Base-by-base conservation (phyloP, 1,140 invertebrate genomes). In the Psilanteris sp. region DNA sequence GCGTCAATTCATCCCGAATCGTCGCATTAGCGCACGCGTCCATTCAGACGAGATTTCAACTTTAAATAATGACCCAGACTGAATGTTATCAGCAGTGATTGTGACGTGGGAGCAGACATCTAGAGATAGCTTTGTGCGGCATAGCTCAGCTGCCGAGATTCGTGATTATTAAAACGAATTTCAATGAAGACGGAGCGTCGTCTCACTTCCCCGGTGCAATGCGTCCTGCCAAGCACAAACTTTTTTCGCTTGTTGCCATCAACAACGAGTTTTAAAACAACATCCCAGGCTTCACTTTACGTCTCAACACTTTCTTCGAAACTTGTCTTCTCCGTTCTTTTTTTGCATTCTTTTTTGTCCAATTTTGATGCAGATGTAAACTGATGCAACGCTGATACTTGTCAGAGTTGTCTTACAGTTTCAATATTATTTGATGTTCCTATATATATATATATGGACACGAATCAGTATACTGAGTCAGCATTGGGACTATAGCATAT, bases 21-120 rank as follows among this genome's bases (percentile, higher is more conserved):
- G 26, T 44, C 64, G 57, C 48, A 59, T 68, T 76, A 61, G 43
- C 43, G 48, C 29, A 44, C 64, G 57, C 57, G 43, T 64, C 61
- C 39, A 61, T 77, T 72, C 67, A 77, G 22, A 39, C 34, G 29
- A 34, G 54, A 62, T 39, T 66, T 62, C 10, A 71, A 68, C 62
- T 74, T 73, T 74, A 78, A 78, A 74, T 78, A 78, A 78, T 78
- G 64, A 67, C 59, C 70, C 70, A 16, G 31, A 27, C 59, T 74
- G 59, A 78, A 78, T 78, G 76, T 78, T 78, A 78, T 78, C 76
- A 70, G 64, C 41, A 20, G 50, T 55, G 75, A 78, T 73, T 78
- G 75, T 73, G 34, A 73, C 75, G 50, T 59, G 46, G 70, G 68
- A 55, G 57, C 55, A 34, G 57, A 31, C 68, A 52, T 57, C 62